Conservation (phyloP, 2,797 vertebrate species). For the Amniataba percoides region DNA sequence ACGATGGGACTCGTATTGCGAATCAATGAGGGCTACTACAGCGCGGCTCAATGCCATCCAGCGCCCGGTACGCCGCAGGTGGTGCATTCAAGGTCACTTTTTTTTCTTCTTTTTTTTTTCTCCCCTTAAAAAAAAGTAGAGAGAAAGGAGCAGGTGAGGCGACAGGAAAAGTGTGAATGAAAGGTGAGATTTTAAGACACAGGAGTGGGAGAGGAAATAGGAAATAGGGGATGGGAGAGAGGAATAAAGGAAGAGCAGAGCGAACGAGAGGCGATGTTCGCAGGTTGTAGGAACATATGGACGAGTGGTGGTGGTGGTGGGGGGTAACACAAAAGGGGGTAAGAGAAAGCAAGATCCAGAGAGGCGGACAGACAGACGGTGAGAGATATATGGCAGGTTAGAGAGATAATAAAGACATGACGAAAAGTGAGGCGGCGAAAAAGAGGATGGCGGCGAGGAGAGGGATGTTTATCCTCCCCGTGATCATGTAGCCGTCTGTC, state of each 20-base stretch:
- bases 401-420: conserved; percentile 54
- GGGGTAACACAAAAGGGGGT: neutral
- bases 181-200: conserved; percentile 5
- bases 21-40: conserved; percentile 48
- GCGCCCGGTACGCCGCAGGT: neutral
- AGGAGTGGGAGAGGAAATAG: neutral
- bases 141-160: neutral
- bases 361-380: conserved; percentile 7
- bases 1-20: conserved; percentile 50
- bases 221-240: neutral
- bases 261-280: conserved; percentile 17
- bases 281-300: conserved; percentile 37
- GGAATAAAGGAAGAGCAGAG: neutral
- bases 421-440: conserved; percentile 56
- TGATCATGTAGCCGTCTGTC: conserved; percentile 77
- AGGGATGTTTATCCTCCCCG: conserved; percentile 77
- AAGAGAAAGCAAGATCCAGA: conserved; percentile 5
- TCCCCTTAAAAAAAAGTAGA: neutral
- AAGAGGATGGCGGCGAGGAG: conserved; percentile 41
- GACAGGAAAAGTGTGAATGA: neutral
- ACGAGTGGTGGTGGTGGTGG: neutral
- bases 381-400: conserved; percentile 41
- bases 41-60: conserved; percentile 22
- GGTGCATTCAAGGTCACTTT: conserved; percentile 37
- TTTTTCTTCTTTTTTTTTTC: conserved; percentile 9